Evolutionary conservation across 2,113 vertebrate species (phyloP).

Genomic region (Donacobius atricapilla): DNA sequence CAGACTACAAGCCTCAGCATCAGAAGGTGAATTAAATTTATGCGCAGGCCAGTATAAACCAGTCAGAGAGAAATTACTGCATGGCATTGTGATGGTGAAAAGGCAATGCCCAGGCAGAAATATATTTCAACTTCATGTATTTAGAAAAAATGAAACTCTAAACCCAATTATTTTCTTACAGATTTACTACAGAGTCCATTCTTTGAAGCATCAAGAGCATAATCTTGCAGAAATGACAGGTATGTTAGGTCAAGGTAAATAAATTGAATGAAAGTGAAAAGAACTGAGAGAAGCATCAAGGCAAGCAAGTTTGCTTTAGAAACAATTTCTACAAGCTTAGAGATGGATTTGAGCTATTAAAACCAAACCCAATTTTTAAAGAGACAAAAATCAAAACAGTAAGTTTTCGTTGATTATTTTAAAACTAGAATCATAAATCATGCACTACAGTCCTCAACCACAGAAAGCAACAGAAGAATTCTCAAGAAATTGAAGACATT

Average conservation of each 20-base stretch:
- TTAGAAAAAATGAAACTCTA: background rate
- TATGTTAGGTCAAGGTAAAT: constrained; percentile 17
- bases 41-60: background rate
- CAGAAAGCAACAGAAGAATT: background rate
- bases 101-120: background rate
- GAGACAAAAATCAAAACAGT: background rate
- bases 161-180: background rate
- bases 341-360: background rate
- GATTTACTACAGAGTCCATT: background rate
- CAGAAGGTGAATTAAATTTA: background rate
- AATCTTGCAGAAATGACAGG: background rate
- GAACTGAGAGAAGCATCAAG: background rate
- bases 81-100: background rate
- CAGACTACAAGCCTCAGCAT: background rate
- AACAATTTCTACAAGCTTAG: background rate
- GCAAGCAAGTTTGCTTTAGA: constrained; percentile 5
- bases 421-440: background rate
- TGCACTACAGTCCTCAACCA: background rate
- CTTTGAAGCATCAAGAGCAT: background rate
- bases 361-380: background rate
- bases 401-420: background rate
- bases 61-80: background rate
- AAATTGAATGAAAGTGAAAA: constrained; percentile 11
- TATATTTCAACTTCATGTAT: background rate
- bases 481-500: background rate